Evolutionary conservation across 2,888 invertebrate genomes (phyloP).

Genomic region (Cantharis rufa): DNA sequence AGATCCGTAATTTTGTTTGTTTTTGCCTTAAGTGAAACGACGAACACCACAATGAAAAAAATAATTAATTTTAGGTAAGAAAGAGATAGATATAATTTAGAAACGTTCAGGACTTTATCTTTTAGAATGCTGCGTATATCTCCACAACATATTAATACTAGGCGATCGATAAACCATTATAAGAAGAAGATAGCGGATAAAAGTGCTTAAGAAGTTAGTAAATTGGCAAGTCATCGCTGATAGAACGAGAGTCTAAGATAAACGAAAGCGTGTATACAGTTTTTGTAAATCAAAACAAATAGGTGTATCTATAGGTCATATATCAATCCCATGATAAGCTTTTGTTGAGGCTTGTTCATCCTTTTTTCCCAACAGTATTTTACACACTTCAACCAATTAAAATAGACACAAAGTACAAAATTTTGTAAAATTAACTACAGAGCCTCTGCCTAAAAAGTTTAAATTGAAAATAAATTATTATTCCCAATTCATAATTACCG

Average conservation of each 20-base stretch:
- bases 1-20: not conserved
- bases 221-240: constrained; percentile 26
- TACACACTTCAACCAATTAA: constrained; percentile 15
- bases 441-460: not conserved
- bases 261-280: constrained; percentile 23
- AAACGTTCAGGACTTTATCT: constrained; percentile 14
- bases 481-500: not conserved
- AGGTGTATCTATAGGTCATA: constrained; percentile 27
- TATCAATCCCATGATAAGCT: constrained; percentile 23
- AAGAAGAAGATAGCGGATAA: constrained; percentile 23
- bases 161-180: constrained; percentile 24
- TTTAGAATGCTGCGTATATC: constrained; percentile 11
- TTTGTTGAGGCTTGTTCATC: constrained; percentile 21
- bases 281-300: constrained; percentile 29
- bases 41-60: not conserved
- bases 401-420: not conserved
- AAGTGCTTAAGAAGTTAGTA: constrained; percentile 23
- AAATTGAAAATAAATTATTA: not conserved
- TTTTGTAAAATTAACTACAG: not conserved
- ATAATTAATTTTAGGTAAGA: constrained; percentile 2
- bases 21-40: not conserved
- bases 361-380: constrained; percentile 12
- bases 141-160: constrained; percentile 23
- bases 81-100: not conserved
- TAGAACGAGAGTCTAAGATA: constrained; percentile 22